Conservation (phyloP, 2,113 vertebrate genomes). For the Tyrannus savana region DNA sequence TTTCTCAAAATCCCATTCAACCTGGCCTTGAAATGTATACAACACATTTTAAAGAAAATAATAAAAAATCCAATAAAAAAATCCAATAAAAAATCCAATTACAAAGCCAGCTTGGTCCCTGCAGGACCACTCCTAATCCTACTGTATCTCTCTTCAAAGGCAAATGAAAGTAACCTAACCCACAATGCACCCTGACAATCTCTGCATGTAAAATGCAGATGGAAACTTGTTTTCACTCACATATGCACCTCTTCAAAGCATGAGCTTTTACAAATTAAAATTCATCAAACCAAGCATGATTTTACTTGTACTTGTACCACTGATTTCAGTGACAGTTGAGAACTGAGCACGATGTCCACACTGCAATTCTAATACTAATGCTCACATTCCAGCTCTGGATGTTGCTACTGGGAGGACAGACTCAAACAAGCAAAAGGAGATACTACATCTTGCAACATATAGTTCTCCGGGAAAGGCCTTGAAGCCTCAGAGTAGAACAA, state of each 20-base stretch:
- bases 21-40: background rate
- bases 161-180: background rate
- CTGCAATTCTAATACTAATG: background rate
- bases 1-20: background rate
- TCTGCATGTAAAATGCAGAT: background rate
- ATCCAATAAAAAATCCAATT: background rate
- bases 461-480: background rate
- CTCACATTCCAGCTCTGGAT: background rate
- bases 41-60: background rate
- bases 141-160: background rate
- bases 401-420: background rate
- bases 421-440: background rate
- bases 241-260: background rate
- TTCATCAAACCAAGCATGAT: background rate
- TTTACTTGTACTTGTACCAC: background rate
- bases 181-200: background rate
- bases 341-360: background rate
- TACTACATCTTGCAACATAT: background rate
- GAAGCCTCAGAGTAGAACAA: background rate
- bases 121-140: background rate
- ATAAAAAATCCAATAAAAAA: background rate
- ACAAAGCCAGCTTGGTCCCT: background rate
- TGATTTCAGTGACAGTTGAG: background rate
- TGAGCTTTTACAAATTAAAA: background rate
- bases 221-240: background rate